Base-by-base conservation (phyloP, 2,888 invertebrate species). In the Amphipoea oculea region DNA sequence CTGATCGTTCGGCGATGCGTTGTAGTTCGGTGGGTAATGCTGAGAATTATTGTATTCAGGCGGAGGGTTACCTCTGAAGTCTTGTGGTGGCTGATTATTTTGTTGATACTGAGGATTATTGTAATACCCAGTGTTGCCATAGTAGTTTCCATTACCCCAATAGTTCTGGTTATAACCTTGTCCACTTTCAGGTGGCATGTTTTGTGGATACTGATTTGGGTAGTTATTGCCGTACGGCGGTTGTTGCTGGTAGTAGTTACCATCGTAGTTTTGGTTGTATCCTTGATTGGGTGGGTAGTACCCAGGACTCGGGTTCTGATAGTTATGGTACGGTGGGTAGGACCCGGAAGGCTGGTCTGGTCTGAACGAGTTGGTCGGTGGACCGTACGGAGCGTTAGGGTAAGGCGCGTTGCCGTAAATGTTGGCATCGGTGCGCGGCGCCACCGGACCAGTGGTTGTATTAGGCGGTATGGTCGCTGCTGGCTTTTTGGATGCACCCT, bases 391-490 rank as follows among this genome's bases (percentile, higher is more conserved):
- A 0, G 95, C 94, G 76, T 96, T 96, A 2, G 95, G 94, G 82
- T 93, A 96, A 2, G 92, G 91, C 2, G 93, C 76, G 71, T 93
- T 95, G 7, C 92, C 92, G 76, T 93, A 95, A 17, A 91, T 79
- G 63, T 89, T 88, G n/a, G 90, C 79, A 2, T 95, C 95, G 54
- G 91, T 90, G 9, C 94, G 93, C 54, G 93, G 89, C 0, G 87
- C 90, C 11, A 89, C 77, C 1, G 94, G 84, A 1, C 92, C 94
- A 17, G 93, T 93, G 12, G 94, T 93, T 36, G 95, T 96, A 83
- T 96, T 97, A 42, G 97, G 97, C 36, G 95, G 95, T 85, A 97
- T 97, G 36, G 97, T 96, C 23, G 97, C 97, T 42, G 97, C 97
- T 62, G 97, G 97, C 84, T 97, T 97, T 87, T 97, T 97, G 20